Conservation (phyloP, 2,888 invertebrate species). For the Cheiracanthium punctorium region DNA sequence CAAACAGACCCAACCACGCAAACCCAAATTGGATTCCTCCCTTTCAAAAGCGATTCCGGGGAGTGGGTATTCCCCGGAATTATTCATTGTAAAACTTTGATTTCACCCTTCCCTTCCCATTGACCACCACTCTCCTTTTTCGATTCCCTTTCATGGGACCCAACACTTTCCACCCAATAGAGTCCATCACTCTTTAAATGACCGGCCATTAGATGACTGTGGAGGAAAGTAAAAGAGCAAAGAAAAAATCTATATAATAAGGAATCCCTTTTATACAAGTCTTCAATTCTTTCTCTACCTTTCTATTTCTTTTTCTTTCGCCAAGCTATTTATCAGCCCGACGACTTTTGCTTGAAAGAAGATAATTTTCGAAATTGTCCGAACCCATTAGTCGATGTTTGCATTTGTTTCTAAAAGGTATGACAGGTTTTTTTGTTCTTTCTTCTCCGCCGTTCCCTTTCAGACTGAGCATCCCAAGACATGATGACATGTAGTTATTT, state of each 20-base stretch:
- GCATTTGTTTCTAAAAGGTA: conserved; percentile 36
- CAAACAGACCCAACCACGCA: too few relatives aligned
- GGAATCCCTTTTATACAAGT: conserved; percentile 55
- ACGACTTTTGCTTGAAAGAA: conserved; percentile 14
- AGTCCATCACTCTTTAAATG: conserved; percentile 53
- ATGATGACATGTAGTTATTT: not conserved
- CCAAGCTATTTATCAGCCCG: conserved; percentile 26
- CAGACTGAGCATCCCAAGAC: not conserved
- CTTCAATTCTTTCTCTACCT: not conserved
- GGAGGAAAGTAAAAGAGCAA: conserved; percentile 30
- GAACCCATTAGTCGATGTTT: conserved; percentile 56
- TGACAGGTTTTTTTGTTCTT: conserved; percentile 23
- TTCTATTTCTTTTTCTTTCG: conserved; percentile 2
- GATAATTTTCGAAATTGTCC: conserved; percentile 54
- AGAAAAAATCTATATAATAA: too few relatives aligned
- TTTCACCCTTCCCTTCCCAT: not conserved
- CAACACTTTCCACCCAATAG: conserved; percentile 6
- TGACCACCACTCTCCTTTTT: not conserved
- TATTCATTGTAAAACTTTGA: not conserved
- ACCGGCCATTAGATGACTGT: not conserved
- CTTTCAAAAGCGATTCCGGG: too few relatives aligned
- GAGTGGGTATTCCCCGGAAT: too few relatives aligned
- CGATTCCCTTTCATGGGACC: not conserved
- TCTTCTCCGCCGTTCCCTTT: not conserved
- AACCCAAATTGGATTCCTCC: too few relatives aligned